phyloP scores from a whole-genome alignment of 2,888 invertebrate genomes.

The Punctoribates punctum region DNA sequence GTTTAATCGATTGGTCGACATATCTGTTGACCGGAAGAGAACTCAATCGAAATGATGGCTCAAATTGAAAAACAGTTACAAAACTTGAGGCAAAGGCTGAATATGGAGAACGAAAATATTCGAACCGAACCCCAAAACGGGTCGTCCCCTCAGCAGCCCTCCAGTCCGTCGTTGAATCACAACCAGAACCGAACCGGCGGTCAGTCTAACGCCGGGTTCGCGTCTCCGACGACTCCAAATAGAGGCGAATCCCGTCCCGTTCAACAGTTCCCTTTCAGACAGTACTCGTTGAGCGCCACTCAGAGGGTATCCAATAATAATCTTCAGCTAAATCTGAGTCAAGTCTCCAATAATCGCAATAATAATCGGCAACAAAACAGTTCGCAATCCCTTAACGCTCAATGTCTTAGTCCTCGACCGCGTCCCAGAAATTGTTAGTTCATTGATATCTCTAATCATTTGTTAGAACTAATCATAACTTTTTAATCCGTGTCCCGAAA shows the following conservation, averaged over 20 bases:
- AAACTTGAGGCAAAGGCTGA: not conserved
- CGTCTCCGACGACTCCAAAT: too few relatives aligned
- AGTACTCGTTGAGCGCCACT: constrained; percentile 21
- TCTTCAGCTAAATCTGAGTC: not conserved
- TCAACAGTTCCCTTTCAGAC: constrained; percentile 2
- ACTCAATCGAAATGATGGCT: not conserved
- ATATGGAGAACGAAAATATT: not conserved
- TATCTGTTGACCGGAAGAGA: too few relatives aligned
- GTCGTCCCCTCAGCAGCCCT: not conserved
- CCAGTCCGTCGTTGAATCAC: not conserved
- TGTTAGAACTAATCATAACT: not conserved
- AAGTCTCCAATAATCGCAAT: not conserved
- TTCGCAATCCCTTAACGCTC: constrained; percentile 35
- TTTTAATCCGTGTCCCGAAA: not conserved
- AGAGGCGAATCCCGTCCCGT: not conserved
- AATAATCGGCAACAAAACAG: not conserved
- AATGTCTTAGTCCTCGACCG: constrained; percentile 54
- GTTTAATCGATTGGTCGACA: not conserved
- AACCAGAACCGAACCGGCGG: not conserved
- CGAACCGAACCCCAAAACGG: not conserved
- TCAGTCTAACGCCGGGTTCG: not conserved
- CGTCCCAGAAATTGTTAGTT: constrained; percentile 64
- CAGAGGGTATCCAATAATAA: constrained; percentile 3
- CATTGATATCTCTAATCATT: not conserved
- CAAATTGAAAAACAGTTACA: constrained; percentile 2